phyloP scores from a whole-genome alignment of 2,888 invertebrate species.

The Ectemnius continuus region DNA sequence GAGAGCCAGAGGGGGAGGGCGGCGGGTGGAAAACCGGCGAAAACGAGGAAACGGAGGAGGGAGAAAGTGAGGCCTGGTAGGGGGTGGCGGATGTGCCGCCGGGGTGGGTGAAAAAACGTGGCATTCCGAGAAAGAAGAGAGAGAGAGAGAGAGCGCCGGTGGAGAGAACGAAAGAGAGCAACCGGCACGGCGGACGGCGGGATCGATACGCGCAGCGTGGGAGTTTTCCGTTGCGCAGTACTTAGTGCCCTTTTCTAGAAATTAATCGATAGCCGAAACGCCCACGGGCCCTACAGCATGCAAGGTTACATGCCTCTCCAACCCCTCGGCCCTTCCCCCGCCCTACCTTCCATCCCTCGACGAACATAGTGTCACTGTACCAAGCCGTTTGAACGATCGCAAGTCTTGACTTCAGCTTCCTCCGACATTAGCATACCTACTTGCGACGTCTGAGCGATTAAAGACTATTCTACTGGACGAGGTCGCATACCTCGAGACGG shows the following conservation, averaged over 20 bases:
- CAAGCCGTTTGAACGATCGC: not conserved
- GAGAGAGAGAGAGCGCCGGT: conserved; percentile 39
- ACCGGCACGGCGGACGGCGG: conserved; percentile 26
- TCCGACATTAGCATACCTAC: not conserved
- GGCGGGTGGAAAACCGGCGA: conserved; percentile 11
- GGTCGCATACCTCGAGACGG: not conserved
- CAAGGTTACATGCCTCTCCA: conserved; percentile 1
- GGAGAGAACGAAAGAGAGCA: too few species aligned
- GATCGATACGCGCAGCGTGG: conserved; percentile 59
- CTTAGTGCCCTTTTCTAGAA: conserved; percentile 46
- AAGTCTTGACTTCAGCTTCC: not conserved
- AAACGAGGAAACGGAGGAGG: conserved; percentile 29
- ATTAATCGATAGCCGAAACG: conserved; percentile 55
- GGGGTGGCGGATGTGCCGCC: conserved; percentile 6
- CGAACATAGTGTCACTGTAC: not conserved
- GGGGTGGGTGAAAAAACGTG: conserved; percentile 27
- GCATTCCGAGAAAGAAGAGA: conserved; percentile 44
- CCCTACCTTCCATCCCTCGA: not conserved
- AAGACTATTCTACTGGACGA: not conserved
- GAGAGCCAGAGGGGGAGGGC: conserved; percentile 15
- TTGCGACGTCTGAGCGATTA: not conserved
- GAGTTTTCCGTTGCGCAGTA: conserved; percentile 57
- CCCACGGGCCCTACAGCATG: conserved; percentile 21
- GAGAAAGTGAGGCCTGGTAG: conserved; percentile 8
- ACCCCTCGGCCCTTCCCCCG: not conserved